Conservation (phyloP, 2,888 invertebrate species). For the Caenorhabditis afra region DNA sequence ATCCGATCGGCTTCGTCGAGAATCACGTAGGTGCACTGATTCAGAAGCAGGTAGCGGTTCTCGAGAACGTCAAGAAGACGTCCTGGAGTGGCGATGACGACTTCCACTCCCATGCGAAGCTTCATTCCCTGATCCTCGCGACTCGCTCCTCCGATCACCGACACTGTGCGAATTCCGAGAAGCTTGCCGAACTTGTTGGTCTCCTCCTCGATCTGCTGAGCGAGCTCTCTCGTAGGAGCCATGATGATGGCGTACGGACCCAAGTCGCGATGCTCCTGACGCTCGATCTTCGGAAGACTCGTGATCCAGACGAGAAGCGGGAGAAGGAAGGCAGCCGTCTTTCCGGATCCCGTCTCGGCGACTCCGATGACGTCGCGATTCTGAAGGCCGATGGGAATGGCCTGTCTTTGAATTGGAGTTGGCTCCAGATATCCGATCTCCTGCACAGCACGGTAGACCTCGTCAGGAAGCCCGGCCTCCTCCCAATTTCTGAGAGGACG, state of each 20-base stretch:
- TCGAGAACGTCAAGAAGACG: conserved; percentile 98
- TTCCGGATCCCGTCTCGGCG: conserved; percentile 98
- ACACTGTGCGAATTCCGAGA: conserved; percentile 90
- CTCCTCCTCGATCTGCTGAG: conserved; percentile 91
- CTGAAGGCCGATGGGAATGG: conserved; percentile 94
- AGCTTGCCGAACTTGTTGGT: conserved; percentile 96
- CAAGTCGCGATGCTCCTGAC: conserved; percentile 70
- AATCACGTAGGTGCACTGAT: conserved; percentile 97
- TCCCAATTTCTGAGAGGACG: conserved; percentile 96
- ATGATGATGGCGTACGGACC: conserved; percentile 99
- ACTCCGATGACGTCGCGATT: conserved; percentile 94
- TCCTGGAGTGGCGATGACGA: conserved; percentile 98
- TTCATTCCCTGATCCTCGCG: conserved; percentile 93
- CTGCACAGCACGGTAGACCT: conserved; percentile 93
- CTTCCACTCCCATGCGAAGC: conserved; percentile 92
- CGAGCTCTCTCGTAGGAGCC: conserved; percentile 90
- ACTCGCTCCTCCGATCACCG: conserved; percentile 94
- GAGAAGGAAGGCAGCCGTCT: conserved; percentile 97
- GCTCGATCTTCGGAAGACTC: conserved; percentile 94
- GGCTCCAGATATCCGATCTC: conserved; percentile 86
- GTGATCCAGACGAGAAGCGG: conserved; percentile 96
- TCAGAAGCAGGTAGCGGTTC: conserved; percentile 95
- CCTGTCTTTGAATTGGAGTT: conserved; percentile 98
- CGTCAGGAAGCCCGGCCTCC: conserved; percentile 91
- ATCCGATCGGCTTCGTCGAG: conserved; percentile 92